Evolutionary conservation across 2,888 invertebrate species (phyloP), one percentile per base, ranked within the genome.

Genomic region (Dinocampus coccinellae): DNA sequence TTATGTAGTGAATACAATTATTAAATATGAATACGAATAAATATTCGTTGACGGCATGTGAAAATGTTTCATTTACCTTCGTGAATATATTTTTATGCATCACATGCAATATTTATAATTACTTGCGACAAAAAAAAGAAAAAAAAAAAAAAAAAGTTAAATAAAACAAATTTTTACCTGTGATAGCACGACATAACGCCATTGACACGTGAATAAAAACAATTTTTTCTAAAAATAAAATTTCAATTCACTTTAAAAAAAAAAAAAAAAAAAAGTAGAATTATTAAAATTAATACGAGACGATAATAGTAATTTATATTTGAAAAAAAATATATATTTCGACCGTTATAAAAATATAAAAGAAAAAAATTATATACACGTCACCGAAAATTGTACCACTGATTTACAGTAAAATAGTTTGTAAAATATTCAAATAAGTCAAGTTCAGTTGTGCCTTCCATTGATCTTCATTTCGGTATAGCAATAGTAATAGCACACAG

Each of bases 401-500:
- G 55, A 55, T 26, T 26, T 26, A 11, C 24, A 6, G 24, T 39
- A 16, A 36, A n/a, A 29, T n/a, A 68, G 20, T 22, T 11, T 10
- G 20, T 29, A 6, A 42, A 62, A 62, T 62, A 13, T n/a, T 16
- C 47, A 6, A 7, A 16, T 47, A 20, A 16, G 22, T 42, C 16
- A 11, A 39, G n/a, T 39, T 24, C 22, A 39, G 42, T 24, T 42
- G n/a, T 62, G 39, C 39, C 22, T 24, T 39, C 24, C 39, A 39
- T 16, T 39, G 24, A 63, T 47, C 26, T 22, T 63, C 10, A 29
- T 39, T 34, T 34, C 24, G 52, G 36, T 24, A 62, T 20, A 10
- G 36, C 61, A 61, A 61, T 22, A 58, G 42, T 52, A 60, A 22
- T 26, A 47, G 26, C 64, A 62, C 60, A 62, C 53, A 39, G 39